Evolutionary conservation across 1,140 invertebrate genomes (phyloP).

Genomic region (Scaptomyza montana): DNA sequence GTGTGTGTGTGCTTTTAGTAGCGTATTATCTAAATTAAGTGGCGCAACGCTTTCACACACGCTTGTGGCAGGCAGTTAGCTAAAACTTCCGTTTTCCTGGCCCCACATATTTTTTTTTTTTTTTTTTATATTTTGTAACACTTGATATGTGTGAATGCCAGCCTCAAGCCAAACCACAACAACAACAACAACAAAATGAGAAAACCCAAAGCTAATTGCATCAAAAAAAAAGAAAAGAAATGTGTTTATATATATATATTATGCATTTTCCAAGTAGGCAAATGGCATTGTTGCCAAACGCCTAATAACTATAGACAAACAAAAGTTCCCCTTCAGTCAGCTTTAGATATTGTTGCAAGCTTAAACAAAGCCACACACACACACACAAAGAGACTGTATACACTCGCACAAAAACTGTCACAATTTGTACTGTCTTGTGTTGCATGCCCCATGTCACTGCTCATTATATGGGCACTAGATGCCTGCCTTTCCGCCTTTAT

Average conservation of each 20-base stretch:
- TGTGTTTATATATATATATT: slow-evolving; percentile 14
- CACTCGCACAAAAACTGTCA: slow-evolving; percentile 30
- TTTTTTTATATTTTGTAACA: no score
- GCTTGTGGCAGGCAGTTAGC: slow-evolving; percentile 51
- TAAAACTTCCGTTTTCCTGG: slow-evolving; percentile 75
- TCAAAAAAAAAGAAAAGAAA: slow-evolving; percentile 19
- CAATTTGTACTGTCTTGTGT: slow-evolving; percentile 42
- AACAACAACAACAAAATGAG: slow-evolving; percentile 7
- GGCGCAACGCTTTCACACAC: slow-evolving; percentile 47
- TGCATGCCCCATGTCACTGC: slow-evolving; percentile 5
- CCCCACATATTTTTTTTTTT: slow-evolving; percentile 2
- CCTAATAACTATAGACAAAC: slow-evolving; percentile 68
- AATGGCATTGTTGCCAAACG: slow-evolving; percentile 58
- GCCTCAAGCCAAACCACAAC: slow-evolving; percentile 63
- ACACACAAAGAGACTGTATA: slow-evolving; percentile 7
- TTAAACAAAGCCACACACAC: slow-evolving; percentile 22
- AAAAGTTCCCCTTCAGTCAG: slow-evolving; percentile 5
- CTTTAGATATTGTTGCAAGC: slow-evolving; percentile 32
- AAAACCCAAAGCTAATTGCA: slow-evolving; percentile 74
- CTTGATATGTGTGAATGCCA: slow-evolving; percentile 44
- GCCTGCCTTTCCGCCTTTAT: neutral
- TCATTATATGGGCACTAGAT: slow-evolving; percentile 21
- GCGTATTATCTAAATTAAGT: slow-evolving; percentile 79
- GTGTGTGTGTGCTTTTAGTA: slow-evolving; percentile 26
- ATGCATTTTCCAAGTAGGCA: slow-evolving; percentile 47